Base-by-base conservation (phyloP, 2,113 vertebrate species). In the Garra rufa region DNA sequence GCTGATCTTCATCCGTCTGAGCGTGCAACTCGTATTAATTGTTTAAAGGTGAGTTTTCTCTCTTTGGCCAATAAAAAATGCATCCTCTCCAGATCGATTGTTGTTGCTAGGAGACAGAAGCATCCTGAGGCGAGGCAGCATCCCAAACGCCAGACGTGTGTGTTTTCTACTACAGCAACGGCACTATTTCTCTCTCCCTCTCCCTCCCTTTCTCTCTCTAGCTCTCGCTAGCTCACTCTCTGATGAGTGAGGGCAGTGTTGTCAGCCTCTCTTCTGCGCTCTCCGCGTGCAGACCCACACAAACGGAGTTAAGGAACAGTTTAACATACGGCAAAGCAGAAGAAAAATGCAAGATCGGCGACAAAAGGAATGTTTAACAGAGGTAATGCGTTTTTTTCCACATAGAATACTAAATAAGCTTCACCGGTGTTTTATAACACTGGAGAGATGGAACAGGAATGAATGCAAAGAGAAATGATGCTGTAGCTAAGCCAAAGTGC, bases 71-170 rank as follows among this genome's bases (percentile, higher is more conserved):
- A 95, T 95, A 92, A 81, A 94, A 92, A 94, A 92, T 91, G 91
- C 93, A 91, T 92, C 90, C 90, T 90, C 89, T 89, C 89, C 89
- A 92, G 92, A 95, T 94, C 93, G 93, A 94, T 94, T 94, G 93
- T 94, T 95, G 95, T 95, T 95, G 95, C 95, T 95, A 95, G 94
- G 95, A 95, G 93, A 95, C 95, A 94, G 94, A 94, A 95, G 95
- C 95, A 95, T 95, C 95, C 93, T 94, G 91, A 93, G 92, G 93
- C 92, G 92, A 92, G 89, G 91, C 90, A 86, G 87, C 90, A 81
- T 89, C 84, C 76, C 91, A 87, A 91, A 91, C 89, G 91, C 91
- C 90, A 87, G 92, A 88, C 91, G 91, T 91, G 81, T 82, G 76
- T 71, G 74, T 85, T 57, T 83, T 83, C 84, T 74, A 85, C 73